Base-by-base conservation (phyloP, 2,888 invertebrate genomes). In the Tipula unca region DNA sequence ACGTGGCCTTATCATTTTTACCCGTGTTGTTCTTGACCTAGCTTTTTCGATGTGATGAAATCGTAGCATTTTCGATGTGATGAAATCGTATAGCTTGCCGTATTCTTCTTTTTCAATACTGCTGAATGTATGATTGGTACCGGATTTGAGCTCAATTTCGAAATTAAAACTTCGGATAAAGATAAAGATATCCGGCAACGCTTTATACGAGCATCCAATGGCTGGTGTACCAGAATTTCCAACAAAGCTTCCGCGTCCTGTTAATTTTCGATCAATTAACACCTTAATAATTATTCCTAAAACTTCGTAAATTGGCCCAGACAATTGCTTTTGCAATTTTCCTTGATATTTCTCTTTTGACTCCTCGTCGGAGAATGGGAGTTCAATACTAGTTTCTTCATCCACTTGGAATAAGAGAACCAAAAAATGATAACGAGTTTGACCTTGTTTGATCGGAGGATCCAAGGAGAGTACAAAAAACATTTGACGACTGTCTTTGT, bases 21-120 rank as follows among this genome's bases (percentile, higher is more conserved):
- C 97, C 97, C 87, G 96, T 95, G 89, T 98, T 99, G 10, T 69
- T 69, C 91, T 98, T 98, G 86, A 99, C 97, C 87, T n/a, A n/a
- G n/a, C n/a, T n/a, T n/a, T n/a, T n/a, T n/a, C n/a, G n/a, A n/a
- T n/a, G n/a, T n/a, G n/a, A n/a, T n/a, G n/a, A n/a, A n/a, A n/a
- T n/a, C 98, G 94, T 20, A 99, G 92, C 89, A 98, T 98, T 92
- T 99, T 99, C 54, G 95, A 93, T 1, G 95, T 95, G 85, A 99
- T 98, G 90, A 97, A 99, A 91, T 99, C 98, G 89, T 96, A 99
- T 2, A 99, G 92, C 90, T 98, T 98, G 86, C 95, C 95, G 90
- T 99, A 99, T 90, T 99, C 99, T 89, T 99, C 99, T 92, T 99
- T 99, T 91, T 99, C 99, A 87, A 99, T 99, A 88, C 97, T 98